Base-by-base conservation (phyloP, 53 echinoderm and acorn worm genomes). In the Stichopus horrens region DNA sequence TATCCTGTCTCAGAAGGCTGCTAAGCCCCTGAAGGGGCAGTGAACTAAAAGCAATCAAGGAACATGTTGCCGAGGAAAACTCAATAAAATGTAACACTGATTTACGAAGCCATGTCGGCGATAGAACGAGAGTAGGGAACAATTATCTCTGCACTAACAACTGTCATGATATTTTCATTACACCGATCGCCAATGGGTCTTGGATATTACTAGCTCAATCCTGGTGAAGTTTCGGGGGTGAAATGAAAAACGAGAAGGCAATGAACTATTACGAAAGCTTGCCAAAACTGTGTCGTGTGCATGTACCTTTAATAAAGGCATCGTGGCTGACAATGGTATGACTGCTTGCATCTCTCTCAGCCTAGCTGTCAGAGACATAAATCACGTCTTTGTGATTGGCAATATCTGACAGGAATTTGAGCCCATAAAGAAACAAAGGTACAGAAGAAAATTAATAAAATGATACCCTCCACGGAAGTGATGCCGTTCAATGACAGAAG, bases 101-200 rank as follows among this genome's bases (percentile, higher is more conserved):
- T 79, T 79, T 79, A 79, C 21, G 19, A 54, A 79, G 7, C 54
- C 16, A 56, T 55, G 55, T 54, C 21, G 79, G 13, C 56, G 54
- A 79, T 55, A 21, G 9, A 56, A 54, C 56, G 79, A 55, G 54
- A 54, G 79, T 55, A 6, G 54, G 54, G 79, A 55, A 79, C 81
- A 81, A 81, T 81, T 81, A 81, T 81, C 81, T 81, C 14, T 81
- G 7, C 56, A 81, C 20, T 55, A 81, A 58, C 55, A 58, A 54
- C 81, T 57, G 57, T 81, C 81, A 81, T 81, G 81, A 81, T 81
- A 81, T 81, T 81, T 81, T 81, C 81, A 81, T 81, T 81, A 81
- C 21, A 58, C 21, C 58, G 20, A 23, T 81, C n/a, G 81, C 57
- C 19, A n/a, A 21, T 81, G 57, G 81, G 81, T 81, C 57, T 81